A percentile compares a stretch with the other conserved stretches of the same genome.
Conservation (phyloP, 2,113 vertebrate genomes). For the Eudyptes chrysolophus region DNA sequence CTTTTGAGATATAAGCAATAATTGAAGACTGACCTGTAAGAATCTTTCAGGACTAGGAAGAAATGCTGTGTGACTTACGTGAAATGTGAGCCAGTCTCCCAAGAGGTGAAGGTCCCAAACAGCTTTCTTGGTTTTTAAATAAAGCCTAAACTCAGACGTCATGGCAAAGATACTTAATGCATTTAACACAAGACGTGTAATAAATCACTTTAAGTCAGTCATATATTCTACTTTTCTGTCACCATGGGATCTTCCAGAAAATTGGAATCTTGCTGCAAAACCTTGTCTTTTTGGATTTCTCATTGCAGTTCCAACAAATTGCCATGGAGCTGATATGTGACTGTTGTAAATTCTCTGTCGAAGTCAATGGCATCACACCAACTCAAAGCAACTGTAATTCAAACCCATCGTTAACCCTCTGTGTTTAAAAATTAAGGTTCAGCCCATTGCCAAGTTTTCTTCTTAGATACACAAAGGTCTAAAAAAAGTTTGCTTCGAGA, state of each 20-base stretch:
- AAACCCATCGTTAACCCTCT: neutral
- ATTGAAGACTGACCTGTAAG: neutral
- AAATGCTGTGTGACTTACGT: neutral
- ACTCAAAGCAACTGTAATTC: neutral
- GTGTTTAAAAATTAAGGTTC: neutral
- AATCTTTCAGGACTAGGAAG: neutral
- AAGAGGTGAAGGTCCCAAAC: neutral
- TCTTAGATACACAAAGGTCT: neutral
- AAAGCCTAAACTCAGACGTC: neutral
- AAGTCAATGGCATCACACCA: neutral
- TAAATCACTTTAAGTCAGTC: neutral
- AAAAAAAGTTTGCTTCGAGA: neutral
- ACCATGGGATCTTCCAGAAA: neutral
- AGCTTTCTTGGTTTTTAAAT: neutral
- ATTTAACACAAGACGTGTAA: neutral
- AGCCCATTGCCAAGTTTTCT: neutral
- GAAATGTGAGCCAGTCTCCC: neutral
- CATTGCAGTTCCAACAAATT: neutral
- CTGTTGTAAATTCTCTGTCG: neutral
- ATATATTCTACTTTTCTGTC: neutral
- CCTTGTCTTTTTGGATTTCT: neutral
- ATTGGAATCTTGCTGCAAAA: neutral
- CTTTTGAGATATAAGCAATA: neutral
- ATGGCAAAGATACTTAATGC: neutral
- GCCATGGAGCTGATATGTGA: neutral